phyloP scores from a whole-genome alignment of 2,888 invertebrate species.

The Amaurobius ferox region DNA sequence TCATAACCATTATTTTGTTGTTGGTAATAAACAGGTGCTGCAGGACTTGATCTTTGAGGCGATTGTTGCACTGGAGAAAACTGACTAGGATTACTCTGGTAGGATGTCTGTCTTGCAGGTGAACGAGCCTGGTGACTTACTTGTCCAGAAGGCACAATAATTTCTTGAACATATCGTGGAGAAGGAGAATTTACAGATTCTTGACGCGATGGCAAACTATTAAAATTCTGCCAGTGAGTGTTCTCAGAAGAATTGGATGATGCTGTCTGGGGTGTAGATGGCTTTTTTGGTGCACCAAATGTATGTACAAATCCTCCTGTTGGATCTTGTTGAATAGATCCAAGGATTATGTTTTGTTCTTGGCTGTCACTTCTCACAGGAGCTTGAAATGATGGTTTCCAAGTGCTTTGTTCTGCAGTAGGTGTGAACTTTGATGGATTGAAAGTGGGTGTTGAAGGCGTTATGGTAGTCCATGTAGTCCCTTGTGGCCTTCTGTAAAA shows the following conservation, averaged over 20 bases:
- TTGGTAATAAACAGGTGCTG: conserved; percentile 32
- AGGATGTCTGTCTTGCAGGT: conserved; percentile 41
- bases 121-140: conserved; percentile 19
- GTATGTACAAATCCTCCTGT: conserved; percentile 65
- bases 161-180: conserved; percentile 48
- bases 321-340: conserved; percentile 50
- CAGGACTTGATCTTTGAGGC: conserved; percentile 32
- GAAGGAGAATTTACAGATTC: conserved; percentile 28
- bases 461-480: conserved; percentile 45
- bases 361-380: not conserved
- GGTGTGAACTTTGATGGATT: conserved; percentile 53
- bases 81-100: conserved; percentile 48
- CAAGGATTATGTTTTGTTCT: conserved; percentile 36
- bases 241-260: not conserved
- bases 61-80: conserved; percentile 54
- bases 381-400: conserved; percentile 47
- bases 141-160: conserved; percentile 41
- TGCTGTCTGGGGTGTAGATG: conserved; percentile 32
- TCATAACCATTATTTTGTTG: conserved; percentile 36
- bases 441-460: conserved; percentile 57
- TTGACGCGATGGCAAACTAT: conserved; percentile 29
- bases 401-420: conserved; percentile 26
- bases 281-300: conserved; percentile 58
- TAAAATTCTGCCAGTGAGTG: conserved; percentile 16
- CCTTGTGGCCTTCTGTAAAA: conserved; percentile 54